Conservation (phyloP, 35 echinoderm and acorn worm species). For the Apostichopus californicus region DNA sequence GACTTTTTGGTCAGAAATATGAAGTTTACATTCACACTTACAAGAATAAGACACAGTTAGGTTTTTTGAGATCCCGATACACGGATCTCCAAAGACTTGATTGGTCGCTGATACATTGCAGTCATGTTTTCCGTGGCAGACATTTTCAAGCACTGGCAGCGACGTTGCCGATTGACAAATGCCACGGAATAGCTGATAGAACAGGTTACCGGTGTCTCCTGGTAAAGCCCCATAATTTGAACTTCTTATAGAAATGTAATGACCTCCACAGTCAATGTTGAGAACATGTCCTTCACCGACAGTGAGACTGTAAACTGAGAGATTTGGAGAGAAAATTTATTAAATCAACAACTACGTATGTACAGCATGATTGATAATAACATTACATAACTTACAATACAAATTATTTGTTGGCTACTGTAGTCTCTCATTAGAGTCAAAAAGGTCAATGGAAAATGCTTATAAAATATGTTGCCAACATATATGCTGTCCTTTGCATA, state of each 20-base stretch:
- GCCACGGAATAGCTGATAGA: background rate
- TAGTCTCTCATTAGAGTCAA: too few species aligned
- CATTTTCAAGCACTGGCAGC: background rate
- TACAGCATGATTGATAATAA: too few species aligned
- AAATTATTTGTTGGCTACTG: too few species aligned
- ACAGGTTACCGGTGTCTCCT: background rate
- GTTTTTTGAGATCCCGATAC: background rate
- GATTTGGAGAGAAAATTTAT: background rate
- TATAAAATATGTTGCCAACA: too few species aligned
- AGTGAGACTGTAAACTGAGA: constrained; percentile 10
- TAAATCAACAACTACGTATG: too few species aligned
- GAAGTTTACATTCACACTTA: background rate
- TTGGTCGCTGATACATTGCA: background rate
- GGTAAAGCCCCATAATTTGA: background rate
- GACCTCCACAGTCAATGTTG: background rate
- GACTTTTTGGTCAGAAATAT: too few species aligned
- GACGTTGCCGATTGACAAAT: background rate
- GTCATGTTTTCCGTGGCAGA: background rate
- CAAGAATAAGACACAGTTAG: constrained; percentile 10
- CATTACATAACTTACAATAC: too few species aligned
- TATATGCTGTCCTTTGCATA: too few species aligned
- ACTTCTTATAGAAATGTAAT: background rate
- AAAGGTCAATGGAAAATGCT: too few species aligned
- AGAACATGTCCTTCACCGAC: background rate
- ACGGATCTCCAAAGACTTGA: constrained; percentile 17